These are phyloP conservation scores for Lophius piscatorius DNA, from an alignment of 2,113 vertebrate species.

Conservation along the genomic window DNA sequence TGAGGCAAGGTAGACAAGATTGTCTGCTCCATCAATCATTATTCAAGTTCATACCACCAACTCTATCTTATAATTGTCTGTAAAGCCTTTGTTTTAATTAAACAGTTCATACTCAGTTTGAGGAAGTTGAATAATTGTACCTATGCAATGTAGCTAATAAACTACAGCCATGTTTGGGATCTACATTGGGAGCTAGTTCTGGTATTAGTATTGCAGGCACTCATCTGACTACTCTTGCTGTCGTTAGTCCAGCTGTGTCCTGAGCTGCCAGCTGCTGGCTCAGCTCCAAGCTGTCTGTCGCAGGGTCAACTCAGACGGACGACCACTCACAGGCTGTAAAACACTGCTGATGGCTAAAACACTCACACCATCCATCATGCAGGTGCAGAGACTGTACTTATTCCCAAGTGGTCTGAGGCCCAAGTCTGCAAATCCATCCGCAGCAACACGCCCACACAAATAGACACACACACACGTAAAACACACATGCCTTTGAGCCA, in stretches of 20 bases:
- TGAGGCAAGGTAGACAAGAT: too few species aligned
- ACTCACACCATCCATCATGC: constrained; percentile 69
- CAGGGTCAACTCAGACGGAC: constrained; percentile 42
- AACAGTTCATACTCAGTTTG: too few species aligned
- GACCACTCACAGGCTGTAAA: constrained; percentile 65
- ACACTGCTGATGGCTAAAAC: constrained; percentile 64
- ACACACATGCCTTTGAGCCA: constrained; percentile 29
- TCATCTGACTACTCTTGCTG: constrained; percentile 8
- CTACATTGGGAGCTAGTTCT: constrained; percentile 19
- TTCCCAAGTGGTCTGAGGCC: constrained; percentile 20
- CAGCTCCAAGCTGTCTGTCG: constrained; percentile 60
- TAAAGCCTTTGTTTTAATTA: too few species aligned
- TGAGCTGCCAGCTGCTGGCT: constrained; percentile 45
- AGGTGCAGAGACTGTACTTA: constrained; percentile 58
- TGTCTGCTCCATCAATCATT: too few species aligned
- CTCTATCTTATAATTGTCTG: neutral
- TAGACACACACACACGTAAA: neutral
- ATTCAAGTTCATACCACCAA: too few species aligned
- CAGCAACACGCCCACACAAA: neutral
- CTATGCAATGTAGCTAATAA: too few species aligned
- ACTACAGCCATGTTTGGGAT: too few species aligned
- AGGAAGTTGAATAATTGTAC: too few species aligned
- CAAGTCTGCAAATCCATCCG: neutral
- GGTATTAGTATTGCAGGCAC: constrained; percentile 23
- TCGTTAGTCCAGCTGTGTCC: constrained; percentile 40